Percentiles rank a stretch among this genome's conserved stretches.
Evolutionary conservation across 92 coral and sea anemone species (phyloP).

Genomic region (Pocillopora meandrina): DNA sequence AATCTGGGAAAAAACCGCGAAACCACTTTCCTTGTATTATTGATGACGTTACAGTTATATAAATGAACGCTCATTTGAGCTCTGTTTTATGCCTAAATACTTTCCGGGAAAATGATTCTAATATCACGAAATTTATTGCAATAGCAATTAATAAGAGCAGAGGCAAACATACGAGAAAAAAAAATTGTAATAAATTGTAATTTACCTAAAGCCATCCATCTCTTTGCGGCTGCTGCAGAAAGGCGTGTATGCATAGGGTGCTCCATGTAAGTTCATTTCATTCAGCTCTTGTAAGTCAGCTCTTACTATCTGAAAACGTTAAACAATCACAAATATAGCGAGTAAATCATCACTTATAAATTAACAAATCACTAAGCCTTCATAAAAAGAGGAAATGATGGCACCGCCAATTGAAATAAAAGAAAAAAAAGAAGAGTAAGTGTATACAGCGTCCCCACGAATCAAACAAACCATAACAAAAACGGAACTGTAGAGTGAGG

Average conservation of each 20-base stretch:
- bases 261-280: slow-evolving; percentile 83
- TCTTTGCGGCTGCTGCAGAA: slow-evolving; percentile 95
- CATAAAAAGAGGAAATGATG: not conserved
- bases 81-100: too few species aligned
- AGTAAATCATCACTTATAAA: too few species aligned
- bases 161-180: not conserved
- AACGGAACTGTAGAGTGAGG: too few species aligned
- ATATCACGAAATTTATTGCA: too few species aligned
- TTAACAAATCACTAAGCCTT: not conserved
- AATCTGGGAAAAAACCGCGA: too few species aligned
- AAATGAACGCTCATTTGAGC: too few species aligned
- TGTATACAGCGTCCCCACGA: too few species aligned
- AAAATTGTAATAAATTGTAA: not conserved
- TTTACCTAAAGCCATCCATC: slow-evolving; percentile 98
- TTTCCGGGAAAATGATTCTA: too few species aligned
- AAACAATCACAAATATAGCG: not conserved
- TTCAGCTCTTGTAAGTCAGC: slow-evolving; percentile 91
- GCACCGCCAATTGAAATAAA: not conserved
- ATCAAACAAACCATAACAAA: not conserved
- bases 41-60: too few species aligned
- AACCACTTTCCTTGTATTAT: too few species aligned
- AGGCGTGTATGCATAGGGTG: slow-evolving; percentile 97
- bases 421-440: not conserved
- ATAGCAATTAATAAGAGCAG: too few species aligned
- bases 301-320: slow-evolving; percentile 81